Conservation (phyloP, 2,113 vertebrate species). For the Tylochromis polylepis region DNA sequence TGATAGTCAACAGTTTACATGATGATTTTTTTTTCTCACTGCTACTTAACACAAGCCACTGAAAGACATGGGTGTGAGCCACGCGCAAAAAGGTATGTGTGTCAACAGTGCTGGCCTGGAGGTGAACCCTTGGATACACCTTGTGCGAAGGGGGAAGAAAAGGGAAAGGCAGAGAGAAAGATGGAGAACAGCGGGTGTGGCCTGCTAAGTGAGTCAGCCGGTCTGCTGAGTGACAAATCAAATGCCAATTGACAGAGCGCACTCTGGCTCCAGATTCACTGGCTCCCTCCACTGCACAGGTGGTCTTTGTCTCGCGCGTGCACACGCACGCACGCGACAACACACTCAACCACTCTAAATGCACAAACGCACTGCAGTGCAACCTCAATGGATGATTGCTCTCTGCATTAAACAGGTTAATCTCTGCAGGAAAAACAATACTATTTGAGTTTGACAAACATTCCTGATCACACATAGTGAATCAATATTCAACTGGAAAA, state of each 20-base stretch:
- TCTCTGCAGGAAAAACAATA: conserved; percentile 54
- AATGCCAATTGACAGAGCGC: conserved; percentile 65
- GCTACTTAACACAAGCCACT: conserved; percentile 10
- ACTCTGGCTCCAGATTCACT: conserved; percentile 55
- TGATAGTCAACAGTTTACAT: not conserved
- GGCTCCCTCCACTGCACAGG: conserved; percentile 63
- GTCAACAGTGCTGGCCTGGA: conserved; percentile 66
- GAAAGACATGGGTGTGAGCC: conserved; percentile 58
- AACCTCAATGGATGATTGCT: conserved; percentile 46
- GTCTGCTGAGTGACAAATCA: conserved; percentile 71
- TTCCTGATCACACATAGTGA: conserved; percentile 53
- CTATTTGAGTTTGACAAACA: conserved; percentile 67
- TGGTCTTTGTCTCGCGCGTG: conserved; percentile 60
- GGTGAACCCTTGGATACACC: conserved; percentile 60
- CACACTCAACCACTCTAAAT: not conserved
- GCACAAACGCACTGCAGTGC: not conserved
- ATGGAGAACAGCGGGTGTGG: conserved; percentile 58
- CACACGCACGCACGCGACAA: not conserved
- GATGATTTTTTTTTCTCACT: not conserved
- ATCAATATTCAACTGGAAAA: conserved; percentile 47
- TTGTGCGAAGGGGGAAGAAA: conserved; percentile 60
- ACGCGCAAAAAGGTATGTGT: conserved; percentile 62
- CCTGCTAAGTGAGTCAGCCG: conserved; percentile 60
- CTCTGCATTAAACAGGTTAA: conserved; percentile 60
- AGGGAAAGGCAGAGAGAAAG: conserved; percentile 53